phyloP scores from a whole-genome alignment of 2,888 invertebrate species.

The Apodemia duryi region DNA sequence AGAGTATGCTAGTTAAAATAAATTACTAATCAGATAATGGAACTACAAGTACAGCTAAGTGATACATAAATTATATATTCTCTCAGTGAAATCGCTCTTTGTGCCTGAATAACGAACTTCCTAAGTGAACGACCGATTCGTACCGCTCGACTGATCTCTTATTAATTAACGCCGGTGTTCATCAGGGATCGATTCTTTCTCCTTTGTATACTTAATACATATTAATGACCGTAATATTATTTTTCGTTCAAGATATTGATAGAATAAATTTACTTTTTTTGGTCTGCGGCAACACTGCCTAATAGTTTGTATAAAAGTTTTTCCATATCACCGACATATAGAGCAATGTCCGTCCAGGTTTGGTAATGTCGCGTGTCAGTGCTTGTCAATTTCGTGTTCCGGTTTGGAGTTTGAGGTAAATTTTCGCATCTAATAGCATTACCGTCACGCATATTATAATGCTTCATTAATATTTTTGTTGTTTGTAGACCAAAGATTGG shows the following conservation, averaged over 20 bases:
- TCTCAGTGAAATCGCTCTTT: constrained; percentile 7
- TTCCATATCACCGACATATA: too few relatives aligned
- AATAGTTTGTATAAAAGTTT: too few relatives aligned
- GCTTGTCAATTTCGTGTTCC: too few relatives aligned
- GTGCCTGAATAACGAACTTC: constrained; percentile 12
- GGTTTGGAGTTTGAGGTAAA: too few relatives aligned
- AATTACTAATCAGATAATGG: constrained; percentile 7
- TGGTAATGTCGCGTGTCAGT: too few relatives aligned
- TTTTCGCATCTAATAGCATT: too few relatives aligned
- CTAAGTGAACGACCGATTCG: constrained; percentile 11
- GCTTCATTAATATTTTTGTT: too few relatives aligned
- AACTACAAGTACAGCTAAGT: not conserved
- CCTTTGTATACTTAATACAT: not conserved
- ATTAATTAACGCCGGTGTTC: constrained; percentile 14
- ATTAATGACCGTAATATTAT: not conserved
- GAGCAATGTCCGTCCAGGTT: too few relatives aligned
- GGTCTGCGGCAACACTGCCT: too few relatives aligned
- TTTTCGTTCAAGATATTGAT: not conserved
- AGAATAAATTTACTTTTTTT: not conserved
- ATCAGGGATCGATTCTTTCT: constrained; percentile 5
- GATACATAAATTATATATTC: constrained; percentile 7
- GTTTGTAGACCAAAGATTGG: too few relatives aligned
- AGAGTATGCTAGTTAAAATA: not conserved
- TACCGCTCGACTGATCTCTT: constrained; percentile 11
- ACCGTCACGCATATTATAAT: too few relatives aligned